Conservation (phyloP, 2,113 vertebrate species). For the Lepus timidus region DNA sequence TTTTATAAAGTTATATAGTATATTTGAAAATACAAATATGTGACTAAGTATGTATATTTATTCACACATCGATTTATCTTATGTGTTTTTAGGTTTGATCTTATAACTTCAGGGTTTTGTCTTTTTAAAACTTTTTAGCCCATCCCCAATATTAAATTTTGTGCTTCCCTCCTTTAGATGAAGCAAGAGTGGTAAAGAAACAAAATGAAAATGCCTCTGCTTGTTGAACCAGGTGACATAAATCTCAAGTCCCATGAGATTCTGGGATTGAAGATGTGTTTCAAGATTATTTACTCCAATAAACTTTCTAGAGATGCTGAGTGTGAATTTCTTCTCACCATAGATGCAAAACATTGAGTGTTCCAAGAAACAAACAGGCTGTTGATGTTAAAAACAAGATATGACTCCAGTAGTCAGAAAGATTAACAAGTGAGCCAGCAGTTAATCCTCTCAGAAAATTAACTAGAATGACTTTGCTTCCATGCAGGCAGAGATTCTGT, state of each 20-base stretch:
- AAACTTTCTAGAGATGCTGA: not conserved
- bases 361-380: slow-evolving; percentile 3
- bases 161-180: slow-evolving; percentile 33
- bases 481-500: not conserved
- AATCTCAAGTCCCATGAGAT: not conserved
- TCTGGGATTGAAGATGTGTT: not conserved
- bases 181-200: slow-evolving; percentile 11
- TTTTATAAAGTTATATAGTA: not conserved
- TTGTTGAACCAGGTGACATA: not conserved
- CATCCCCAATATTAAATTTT: slow-evolving; percentile 28
- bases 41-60: not conserved
- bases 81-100: not conserved
- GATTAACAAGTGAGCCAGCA: not conserved
- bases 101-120: not conserved
- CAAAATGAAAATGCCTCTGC: slow-evolving; percentile 37
- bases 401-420: not conserved
- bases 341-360: slow-evolving; percentile 48
- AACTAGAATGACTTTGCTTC: not conserved
- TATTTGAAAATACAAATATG: not conserved
- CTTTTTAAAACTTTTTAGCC: not conserved
- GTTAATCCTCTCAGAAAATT: not conserved
- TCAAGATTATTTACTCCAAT: slow-evolving; percentile 46
- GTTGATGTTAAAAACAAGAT: not conserved
- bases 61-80: not conserved
- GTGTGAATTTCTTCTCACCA: slow-evolving; percentile 42